A percentile compares a stretch with the other conserved stretches of the same genome.
Evolutionary conservation across 2,113 vertebrate species (phyloP).

Genomic region (Pachyramphus minor): DNA sequence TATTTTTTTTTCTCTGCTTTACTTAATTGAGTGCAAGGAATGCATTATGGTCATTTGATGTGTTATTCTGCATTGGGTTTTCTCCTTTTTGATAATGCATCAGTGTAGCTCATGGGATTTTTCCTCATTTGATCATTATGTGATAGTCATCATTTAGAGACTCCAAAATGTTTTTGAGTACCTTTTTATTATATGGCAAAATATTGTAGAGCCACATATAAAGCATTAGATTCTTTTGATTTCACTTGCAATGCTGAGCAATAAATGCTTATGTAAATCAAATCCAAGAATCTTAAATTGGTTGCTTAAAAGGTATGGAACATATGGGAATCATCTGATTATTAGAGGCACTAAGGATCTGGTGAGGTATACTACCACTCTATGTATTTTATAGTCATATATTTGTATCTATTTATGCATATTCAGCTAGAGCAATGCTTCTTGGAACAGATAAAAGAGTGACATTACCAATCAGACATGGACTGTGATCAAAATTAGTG

Average conservation of each 20-base stretch:
- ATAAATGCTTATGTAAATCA: not conserved
- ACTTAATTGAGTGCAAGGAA: not conserved
- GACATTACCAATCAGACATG: not conserved
- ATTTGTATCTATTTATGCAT: not conserved
- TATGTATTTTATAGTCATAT: not conserved
- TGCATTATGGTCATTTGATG: not conserved
- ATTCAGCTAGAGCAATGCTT: not conserved
- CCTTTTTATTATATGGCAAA: not conserved
- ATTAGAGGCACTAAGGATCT: not conserved
- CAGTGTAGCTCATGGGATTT: not conserved
- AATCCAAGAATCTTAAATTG: not conserved
- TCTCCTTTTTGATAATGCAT: not conserved
- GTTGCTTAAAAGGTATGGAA: not conserved
- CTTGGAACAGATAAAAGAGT: not conserved
- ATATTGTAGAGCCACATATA: not conserved
- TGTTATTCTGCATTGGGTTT: not conserved
- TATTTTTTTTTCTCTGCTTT: not conserved
- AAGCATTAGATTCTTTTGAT: not conserved
- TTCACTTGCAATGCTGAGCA: not conserved
- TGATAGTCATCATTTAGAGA: not conserved
- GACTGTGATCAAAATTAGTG: not conserved
- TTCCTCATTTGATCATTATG: not conserved
- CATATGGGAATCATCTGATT: not conserved
- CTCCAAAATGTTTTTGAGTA: not conserved
- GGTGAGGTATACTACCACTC: not conserved